Evolutionary conservation across 2,797 vertebrate species (phyloP), one percentile per base, ranked within the genome.

Genomic region (Poliocrania exsul): DNA sequence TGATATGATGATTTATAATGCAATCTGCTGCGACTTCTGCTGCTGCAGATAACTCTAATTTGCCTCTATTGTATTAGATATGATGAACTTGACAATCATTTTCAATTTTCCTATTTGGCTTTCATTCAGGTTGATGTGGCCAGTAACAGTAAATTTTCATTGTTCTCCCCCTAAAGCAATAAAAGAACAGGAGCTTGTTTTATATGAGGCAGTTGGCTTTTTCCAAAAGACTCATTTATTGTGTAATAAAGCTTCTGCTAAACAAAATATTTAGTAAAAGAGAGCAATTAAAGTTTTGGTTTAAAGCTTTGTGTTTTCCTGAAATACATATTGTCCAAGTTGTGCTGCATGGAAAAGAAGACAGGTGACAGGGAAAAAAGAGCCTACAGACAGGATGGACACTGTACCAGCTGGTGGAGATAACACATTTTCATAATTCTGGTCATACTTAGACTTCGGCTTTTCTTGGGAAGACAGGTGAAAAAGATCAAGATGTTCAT

Each of bases 1-100:
- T 97, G 96, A 98, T 98, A 98, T 93, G 97, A 97, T 97, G 97
- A 98, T 98, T 98, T 98, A 97, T 98, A 98, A 98, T 97, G 95
- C 97, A 98, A 97, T 98, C 97, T 98, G 95, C 94, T 97, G 86
- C 94, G 96, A 91, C 93, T 97, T 97, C 96, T 97, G 96, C 95
- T 94, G 81, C 91, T 95, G 93, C 88, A 97, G 96, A 98, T 97
- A 98, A 97, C 92, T 97, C 96, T 97, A 97, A 98, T 98, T 98
- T 98, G 94, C 95, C 95, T 97, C 95, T 96, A 97, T 96, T 97
- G 89, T 97, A 97, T 97, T 98, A 97, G 94, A 96, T 96, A 94
- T 97, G 94, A 96, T 95, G 87, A 98, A 97, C 93, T 96, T 97
- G 96, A 97, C 96, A 98, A 96, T 96, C 94, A 91, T 93, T 96